Base-by-base conservation (phyloP, 2,888 invertebrate genomes). In the Timema cristinae region DNA sequence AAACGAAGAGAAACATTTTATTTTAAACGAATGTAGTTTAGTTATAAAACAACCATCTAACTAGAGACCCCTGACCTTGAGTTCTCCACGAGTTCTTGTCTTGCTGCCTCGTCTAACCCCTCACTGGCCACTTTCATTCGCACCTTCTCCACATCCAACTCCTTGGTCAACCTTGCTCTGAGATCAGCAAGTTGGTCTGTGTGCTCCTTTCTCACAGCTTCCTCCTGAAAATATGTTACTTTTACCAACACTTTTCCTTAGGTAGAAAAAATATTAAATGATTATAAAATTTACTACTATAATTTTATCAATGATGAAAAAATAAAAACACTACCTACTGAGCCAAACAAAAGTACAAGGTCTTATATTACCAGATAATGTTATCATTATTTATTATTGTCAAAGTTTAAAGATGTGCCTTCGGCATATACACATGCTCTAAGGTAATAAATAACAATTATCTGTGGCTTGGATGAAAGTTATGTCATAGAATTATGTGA, bases 201-300 rank as follows among this genome's bases (percentile, higher is more conserved):
- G 80, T 92, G 91, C 73, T 91, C 90, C 7, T 87, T 87, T 1
- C 90, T 85, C 0, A 92, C 81, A 0, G 89, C 84, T 76, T 89
- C 89, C 79, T 91, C 90, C 87, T 92, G 81, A 71, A 73, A 69
- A 74, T 51, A 72, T 32, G 32, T 32, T 32, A 32, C 32, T 32
- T 32, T 32, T 32, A 32, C 1, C 32, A 4, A 32, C 32, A 32
- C 54, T 63, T 50, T 50, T 69, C 69, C 69, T 69, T n/a, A 1
- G 52, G 13, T 47, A 5, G 6, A 66, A 6, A 66, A 66, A 7
- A 66, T 13, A 54, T 13, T 54, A n/a, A 54, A 54, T 54, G 4
- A 54, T 54, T 54, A n/a, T 54, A 54, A 13, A 54, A 32, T 4
- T 32, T 32, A 32, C 4, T 32, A 4, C 32, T 32, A 32, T 32